A percentile compares a stretch with the other conserved stretches of the same genome.
phyloP scores from a whole-genome alignment of 2,113 vertebrate species.

The Planiliza haematocheilus region DNA sequence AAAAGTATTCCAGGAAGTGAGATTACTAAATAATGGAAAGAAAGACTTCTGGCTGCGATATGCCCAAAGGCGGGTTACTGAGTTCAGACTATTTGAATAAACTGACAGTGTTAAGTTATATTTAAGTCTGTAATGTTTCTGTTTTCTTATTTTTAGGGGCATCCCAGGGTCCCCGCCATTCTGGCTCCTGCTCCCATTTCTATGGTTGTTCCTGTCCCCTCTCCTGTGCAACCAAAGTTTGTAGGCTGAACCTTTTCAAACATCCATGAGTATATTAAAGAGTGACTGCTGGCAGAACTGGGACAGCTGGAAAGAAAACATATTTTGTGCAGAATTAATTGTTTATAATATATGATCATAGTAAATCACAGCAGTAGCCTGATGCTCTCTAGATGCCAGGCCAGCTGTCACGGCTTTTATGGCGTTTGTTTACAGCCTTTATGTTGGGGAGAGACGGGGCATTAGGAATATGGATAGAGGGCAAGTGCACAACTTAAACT shows the following conservation, averaged over 20 bases:
- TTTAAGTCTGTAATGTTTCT: no score
- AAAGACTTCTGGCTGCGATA: no score
- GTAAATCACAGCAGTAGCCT: background rate
- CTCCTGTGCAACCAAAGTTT: no score
- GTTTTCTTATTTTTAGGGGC: no score
- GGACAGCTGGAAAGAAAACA: constrained; percentile 29
- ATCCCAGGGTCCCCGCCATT: no score
- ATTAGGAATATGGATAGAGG: background rate
- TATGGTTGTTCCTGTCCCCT: no score
- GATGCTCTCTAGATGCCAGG: constrained; percentile 44
- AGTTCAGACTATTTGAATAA: no score
- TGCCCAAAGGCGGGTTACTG: no score
- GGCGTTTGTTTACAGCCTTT: background rate
- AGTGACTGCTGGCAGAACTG: constrained; percentile 52
- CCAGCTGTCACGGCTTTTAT: constrained; percentile 2
- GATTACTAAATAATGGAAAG: no score
- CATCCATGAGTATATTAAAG: constrained; percentile 31
- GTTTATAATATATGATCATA: constrained; percentile 13
- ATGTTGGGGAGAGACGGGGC: background rate
- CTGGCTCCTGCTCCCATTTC: no score
- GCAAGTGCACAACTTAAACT: background rate
- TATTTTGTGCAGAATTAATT: constrained; percentile 37
- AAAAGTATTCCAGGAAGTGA: no score
- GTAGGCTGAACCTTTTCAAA: constrained; percentile 24
- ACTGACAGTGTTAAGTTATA: no score